A percentile compares a stretch with the other conserved stretches of the same genome.
These are phyloP conservation scores for Zygothrica quintamaculata DNA, from an alignment of 2,888 invertebrate genomes.

Conservation along the genomic window DNA sequence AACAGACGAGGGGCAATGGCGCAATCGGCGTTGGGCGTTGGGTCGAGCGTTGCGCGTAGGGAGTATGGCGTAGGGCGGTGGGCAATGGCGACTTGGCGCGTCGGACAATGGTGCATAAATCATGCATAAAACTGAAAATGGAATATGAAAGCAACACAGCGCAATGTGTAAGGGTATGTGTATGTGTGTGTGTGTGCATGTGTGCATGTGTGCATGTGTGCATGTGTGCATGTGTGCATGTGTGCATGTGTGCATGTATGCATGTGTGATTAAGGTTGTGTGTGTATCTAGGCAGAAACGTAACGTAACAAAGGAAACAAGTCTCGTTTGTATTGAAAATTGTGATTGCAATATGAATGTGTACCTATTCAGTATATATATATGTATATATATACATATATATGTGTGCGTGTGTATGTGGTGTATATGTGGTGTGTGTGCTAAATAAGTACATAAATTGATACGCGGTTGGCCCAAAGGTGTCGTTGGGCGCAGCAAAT, in stretches of 20 bases:
- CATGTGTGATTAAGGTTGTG: constrained; percentile 8
- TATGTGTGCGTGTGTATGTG: not conserved
- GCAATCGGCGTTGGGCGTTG: constrained; percentile 1
- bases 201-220: constrained; percentile 6
- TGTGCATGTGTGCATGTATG: constrained; percentile 5
- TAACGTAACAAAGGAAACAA: constrained; percentile 58
- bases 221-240: constrained; percentile 84
- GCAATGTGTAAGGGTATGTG: constrained; percentile 1
- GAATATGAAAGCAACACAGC: constrained; percentile 84
- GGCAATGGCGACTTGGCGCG: constrained; percentile 41
- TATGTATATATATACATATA: too few species aligned
- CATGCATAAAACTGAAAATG: constrained; percentile 69
- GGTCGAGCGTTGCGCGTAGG: not conserved
- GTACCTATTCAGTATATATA: not conserved
- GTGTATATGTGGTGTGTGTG: constrained; percentile 3
- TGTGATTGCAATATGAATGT: constrained; percentile 39
- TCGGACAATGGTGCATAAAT: constrained; percentile 67
- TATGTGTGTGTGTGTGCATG: constrained; percentile 88
- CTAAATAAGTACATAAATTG: not conserved
- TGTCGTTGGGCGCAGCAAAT: constrained; percentile 32
- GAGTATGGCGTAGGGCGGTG: not conserved
- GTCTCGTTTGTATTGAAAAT: constrained; percentile 63
- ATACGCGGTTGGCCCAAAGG: constrained; percentile 21
- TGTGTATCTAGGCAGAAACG: constrained; percentile 18
- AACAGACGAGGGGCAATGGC: constrained; percentile 4